Evolutionary conservation across 2,797 vertebrate species (phyloP), one percentile per base, ranked within the genome.

Genomic region (Alectoris magna): DNA sequence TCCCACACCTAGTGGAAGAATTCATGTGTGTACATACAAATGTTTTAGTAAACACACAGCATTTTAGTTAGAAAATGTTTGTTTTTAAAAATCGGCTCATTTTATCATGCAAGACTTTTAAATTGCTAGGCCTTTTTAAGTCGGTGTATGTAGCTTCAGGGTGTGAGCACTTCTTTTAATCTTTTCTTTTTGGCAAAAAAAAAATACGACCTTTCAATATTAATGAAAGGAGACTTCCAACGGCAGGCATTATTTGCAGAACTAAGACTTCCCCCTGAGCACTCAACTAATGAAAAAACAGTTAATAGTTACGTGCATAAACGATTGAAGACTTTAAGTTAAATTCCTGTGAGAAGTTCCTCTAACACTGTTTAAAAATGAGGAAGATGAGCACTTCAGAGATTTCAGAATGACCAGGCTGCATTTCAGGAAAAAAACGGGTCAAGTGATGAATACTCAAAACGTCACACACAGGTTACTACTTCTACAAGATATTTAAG

Each of bases 291-390:
- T 51, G 70, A 88, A 93, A 29, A 77, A 84, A 84, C 16, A 79
- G 55, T 36, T 92, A 87, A 76, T 17, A 38, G 5, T 58, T 79
- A 23, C 10, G 31, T 44, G 23, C 21, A 55, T 6, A 87, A 89
- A 46, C 11, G 87, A 66, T 36, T 3, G 2, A 84, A 87, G 53
- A 72, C 13, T 41, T 53, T 27, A 66, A 66, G 76, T 73, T 46
- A 51, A 90, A 93, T 78, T 89, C 29, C 29, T 64, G 38, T 38
- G 38, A 80, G n/a, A 91, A 88, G 90, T 77, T 78, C 36, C 14
- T 85, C 38, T 31, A 80, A 24, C 8, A 21, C 23, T 59, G 55
- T 41, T 67, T 43, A 76, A 90, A 90, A 93, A 80, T 17, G 5
- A 94, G 36, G 22, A 81, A 82, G 39, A 55, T 7, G 19, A 80